These are phyloP conservation scores for Xylocampa areola DNA, from an alignment of 2,888 invertebrate species.

Conservation along the genomic window DNA sequence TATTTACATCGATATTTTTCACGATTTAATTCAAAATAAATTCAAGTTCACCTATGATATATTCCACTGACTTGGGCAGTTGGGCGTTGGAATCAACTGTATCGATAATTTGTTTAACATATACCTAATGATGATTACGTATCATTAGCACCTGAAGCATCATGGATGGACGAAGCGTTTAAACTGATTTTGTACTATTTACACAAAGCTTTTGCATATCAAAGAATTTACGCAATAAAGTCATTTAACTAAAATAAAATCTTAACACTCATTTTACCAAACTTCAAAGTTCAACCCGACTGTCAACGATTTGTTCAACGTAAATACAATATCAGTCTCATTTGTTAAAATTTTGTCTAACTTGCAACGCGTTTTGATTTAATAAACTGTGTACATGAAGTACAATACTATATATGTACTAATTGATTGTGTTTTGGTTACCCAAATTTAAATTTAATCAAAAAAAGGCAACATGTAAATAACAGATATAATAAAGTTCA, in stretches of 20 bases:
- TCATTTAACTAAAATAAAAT: constrained; percentile 47
- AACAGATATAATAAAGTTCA: constrained; percentile 38
- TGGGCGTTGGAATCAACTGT: constrained; percentile 55
- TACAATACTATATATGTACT: constrained; percentile 31
- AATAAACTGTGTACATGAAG: constrained; percentile 26
- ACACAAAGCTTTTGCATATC: constrained; percentile 48
- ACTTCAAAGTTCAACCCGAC: constrained; percentile 64
- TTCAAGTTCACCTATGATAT: constrained; percentile 53
- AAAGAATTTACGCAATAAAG: constrained; percentile 38
- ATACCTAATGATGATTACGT: constrained; percentile 51
- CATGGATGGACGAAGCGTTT: constrained; percentile 75
- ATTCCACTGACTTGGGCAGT: constrained; percentile 62
- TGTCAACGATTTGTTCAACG: constrained; percentile 65
- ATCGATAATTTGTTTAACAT: constrained; percentile 37
- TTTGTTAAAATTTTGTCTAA: constrained; percentile 70
- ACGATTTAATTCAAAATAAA: constrained; percentile 57
- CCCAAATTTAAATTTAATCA: constrained; percentile 65
- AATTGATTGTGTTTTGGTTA: constrained; percentile 51
- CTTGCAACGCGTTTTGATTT: constrained; percentile 60
- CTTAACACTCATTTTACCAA: constrained; percentile 59
- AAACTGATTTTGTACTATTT: constrained; percentile 72
- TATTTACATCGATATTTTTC: constrained; percentile 83
- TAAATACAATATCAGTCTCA: constrained; percentile 85
- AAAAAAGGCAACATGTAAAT: constrained; percentile 60
- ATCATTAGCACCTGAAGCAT: constrained; percentile 77